Conservation (phyloP, 2,797 vertebrate genomes). For the Australoheros facetus region DNA sequence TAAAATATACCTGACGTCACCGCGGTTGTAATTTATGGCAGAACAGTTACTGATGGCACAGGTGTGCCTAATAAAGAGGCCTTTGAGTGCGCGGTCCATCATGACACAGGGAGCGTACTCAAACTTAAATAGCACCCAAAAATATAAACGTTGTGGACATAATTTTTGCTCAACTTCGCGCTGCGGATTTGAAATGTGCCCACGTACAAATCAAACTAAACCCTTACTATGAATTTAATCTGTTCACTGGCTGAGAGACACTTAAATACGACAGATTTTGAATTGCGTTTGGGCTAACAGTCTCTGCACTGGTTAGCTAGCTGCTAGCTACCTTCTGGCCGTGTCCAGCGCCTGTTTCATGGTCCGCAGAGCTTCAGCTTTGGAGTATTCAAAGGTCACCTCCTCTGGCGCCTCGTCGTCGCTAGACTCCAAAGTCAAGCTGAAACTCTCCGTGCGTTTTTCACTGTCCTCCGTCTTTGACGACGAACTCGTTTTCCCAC, state of each 20-base stretch:
- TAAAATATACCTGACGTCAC: no score
- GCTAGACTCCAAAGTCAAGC: conserved; percentile 41
- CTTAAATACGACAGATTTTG: fast-evolving
- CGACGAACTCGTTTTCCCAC: conserved; percentile 9
- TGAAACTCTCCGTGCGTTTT: not conserved
- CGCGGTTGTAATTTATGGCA: not conserved
- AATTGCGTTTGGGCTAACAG: not conserved
- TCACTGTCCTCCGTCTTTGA: not conserved
- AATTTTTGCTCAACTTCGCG: not conserved
- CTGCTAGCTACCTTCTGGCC: conserved; percentile 61
- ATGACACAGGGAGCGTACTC: not conserved
- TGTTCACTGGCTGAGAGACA: fast-evolving
- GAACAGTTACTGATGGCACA: fast-evolving
- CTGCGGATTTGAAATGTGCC: not conserved
- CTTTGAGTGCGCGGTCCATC: fast-evolving
- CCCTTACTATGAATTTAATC: not conserved
- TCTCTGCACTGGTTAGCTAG: not conserved
- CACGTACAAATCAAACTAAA: fast-evolving
- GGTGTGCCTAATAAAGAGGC: fast-evolving
- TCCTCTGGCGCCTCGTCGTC: conserved; percentile 82
- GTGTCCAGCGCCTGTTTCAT: conserved; percentile 68
- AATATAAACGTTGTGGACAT: fast-evolving
- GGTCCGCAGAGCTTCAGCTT: conserved; percentile 60
- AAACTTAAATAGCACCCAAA: not conserved
- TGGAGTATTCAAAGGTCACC: conserved; percentile 75